These are phyloP conservation scores for Odiellus spinosus DNA, from an alignment of 2,888 invertebrate genomes.

Conservation along the genomic window DNA sequence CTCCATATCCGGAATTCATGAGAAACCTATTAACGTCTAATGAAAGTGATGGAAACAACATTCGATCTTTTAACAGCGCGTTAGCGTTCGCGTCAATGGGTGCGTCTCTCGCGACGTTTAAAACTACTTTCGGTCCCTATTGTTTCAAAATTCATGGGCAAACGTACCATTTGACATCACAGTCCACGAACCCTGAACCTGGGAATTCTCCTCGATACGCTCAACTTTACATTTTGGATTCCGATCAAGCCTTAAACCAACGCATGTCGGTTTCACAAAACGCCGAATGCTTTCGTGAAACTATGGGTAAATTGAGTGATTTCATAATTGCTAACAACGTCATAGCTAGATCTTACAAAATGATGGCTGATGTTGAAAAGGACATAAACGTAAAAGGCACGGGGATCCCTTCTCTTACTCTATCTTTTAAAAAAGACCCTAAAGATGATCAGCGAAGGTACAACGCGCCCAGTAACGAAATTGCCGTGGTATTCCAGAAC, in stretches of 20 bases:
- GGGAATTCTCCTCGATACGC: slow-evolving; percentile 5
- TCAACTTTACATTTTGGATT: slow-evolving; percentile 17
- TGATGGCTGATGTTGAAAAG: slow-evolving; percentile 17
- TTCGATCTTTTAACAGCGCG: slow-evolving; percentile 16
- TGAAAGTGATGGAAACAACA: slow-evolving; percentile 2
- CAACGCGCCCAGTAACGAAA: slow-evolving; percentile 5
- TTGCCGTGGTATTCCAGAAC: slow-evolving; percentile 11
- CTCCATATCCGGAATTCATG: background rate
- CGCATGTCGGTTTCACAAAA: slow-evolving; percentile 6
- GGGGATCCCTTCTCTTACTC: background rate
- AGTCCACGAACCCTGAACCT: slow-evolving; percentile 8
- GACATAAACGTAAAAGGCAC: slow-evolving; percentile 7
- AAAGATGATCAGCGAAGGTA: slow-evolving; percentile 2
- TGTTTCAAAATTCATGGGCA: slow-evolving; percentile 18
- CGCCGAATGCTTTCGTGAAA: slow-evolving; percentile 4
- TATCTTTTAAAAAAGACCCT: slow-evolving; percentile 2
- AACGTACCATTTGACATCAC: slow-evolving; percentile 17
- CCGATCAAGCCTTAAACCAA: slow-evolving; percentile 7
- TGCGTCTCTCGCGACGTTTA: slow-evolving; percentile 3
- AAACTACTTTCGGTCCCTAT: slow-evolving; percentile 9
- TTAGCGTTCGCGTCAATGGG: slow-evolving; percentile 20
- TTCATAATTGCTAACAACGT: slow-evolving; percentile 9
- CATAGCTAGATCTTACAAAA: slow-evolving; percentile 17
- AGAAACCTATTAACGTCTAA: background rate
- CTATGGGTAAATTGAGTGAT: slow-evolving; percentile 8